Base-by-base conservation (phyloP, 2,888 invertebrate genomes). In the Brachyptera putata region DNA sequence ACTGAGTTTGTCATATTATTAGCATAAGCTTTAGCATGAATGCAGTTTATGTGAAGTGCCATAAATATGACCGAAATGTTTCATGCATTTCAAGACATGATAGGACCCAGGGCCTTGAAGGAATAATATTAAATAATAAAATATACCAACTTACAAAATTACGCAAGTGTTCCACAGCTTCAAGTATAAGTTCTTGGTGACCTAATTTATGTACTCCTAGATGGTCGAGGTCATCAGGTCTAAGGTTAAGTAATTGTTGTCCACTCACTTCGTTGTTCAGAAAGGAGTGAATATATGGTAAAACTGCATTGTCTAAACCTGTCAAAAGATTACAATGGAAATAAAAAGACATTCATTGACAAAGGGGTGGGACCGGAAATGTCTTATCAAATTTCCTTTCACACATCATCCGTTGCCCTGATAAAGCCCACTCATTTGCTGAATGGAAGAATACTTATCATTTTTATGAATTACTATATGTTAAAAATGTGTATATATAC, bases 121-220 rank as follows among this genome's bases (percentile, higher is more conserved):
- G 5, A 30, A 11, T 7, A 30, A 30, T 30, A 11, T 7, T 30
- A 30, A 5, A n/a, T n/a, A n/a, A n/a, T n/a, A n/a, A n/a, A n/a
- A n/a, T n/a, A n/a, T 41, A 3, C 16, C 57, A 60, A 78, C 87
- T 82, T 78, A 92, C 92, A 77, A 95, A 90, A 76, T 92, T 89
- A 68, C 90, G 79, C 49, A 97, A 80, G 68, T 93, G 88, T 69
- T 94, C 93, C 13, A 96, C 90, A 55, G 94, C 95, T 75, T 95
- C 95, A 48, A 97, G 79, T 64, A 97, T 84, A 57, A 95, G 84
- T 74, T 95, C 95, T 74, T 96, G 95, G 73, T 96, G 95, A 9
- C 96, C 96, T 64, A 97, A 84, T 72, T 89, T 86, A 63, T 80
- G 79, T 70, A 97, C 86, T 21, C 93, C 91, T 58, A 96, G 80